These are phyloP conservation scores for Ceratotherium simum DNA, from an alignment of 2,113 vertebrate species.

Conservation along the genomic window DNA sequence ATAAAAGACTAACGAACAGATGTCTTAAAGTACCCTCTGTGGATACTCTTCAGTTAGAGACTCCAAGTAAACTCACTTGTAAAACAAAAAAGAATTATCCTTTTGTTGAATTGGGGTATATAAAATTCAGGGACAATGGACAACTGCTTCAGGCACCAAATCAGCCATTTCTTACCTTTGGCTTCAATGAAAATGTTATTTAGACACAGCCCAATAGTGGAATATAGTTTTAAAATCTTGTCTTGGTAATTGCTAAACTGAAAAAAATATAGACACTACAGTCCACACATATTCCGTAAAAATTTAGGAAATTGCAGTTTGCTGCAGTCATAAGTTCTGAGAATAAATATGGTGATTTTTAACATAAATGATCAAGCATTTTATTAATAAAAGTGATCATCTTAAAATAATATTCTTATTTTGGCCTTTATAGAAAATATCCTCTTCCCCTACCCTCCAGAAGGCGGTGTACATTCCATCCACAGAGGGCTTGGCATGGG, in stretches of 20 bases:
- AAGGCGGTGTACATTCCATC: neutral
- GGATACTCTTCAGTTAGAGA: neutral
- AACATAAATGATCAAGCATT: neutral
- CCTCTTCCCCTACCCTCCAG: neutral
- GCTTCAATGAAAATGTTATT: neutral
- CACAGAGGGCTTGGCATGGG: neutral
- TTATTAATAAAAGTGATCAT: neutral
- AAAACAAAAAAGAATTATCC: neutral
- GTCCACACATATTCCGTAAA: neutral
- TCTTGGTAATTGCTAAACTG: neutral
- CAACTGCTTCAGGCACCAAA: neutral
- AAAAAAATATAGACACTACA: neutral
- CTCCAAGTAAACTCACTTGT: neutral
- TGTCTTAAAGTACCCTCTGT: neutral
- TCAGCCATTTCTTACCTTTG: neutral
- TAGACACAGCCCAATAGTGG: neutral
- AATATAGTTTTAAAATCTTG: neutral
- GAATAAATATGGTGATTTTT: slow-evolving; percentile 18
- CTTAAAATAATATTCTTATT: slow-evolving; percentile 18
- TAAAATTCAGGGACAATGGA: neutral
- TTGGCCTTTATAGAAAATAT: neutral
- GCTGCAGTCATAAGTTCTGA: neutral
- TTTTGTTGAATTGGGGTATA: neutral
- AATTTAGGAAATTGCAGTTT: neutral
- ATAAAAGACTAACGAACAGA: neutral